Evolutionary conservation across 2,797 vertebrate species (phyloP), one percentile per base, ranked within the genome.

Genomic region (Parotocinclus haroldoi): DNA sequence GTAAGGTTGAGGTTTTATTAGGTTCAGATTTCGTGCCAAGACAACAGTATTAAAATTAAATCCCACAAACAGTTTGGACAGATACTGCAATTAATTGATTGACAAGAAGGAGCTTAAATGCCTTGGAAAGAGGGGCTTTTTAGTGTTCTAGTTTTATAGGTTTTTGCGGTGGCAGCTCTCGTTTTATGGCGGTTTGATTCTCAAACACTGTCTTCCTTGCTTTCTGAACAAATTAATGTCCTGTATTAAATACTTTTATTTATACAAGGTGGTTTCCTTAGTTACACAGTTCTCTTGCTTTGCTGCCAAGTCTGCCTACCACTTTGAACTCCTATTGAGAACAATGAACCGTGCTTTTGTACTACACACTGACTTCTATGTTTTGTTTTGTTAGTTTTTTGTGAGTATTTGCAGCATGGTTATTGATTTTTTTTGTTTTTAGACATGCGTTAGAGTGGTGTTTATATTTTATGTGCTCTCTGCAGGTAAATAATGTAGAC

Each of bases 401-500:
- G 7, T 44, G 40, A 19, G 45, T 44, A 10, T 10, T 9, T 17
- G 7, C 10, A 36, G 10, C 19, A 9, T 9, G 4, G 12, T 58
- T 3, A 39, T 53, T 52, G 9, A 50, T 48, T 61, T 27, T 1
- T 63, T n/a, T 63, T 36, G 37, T 1, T 39, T 27, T 1, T 63
- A 42, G 49, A 7, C 11, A 5, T 52, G 5, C 27, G 18, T 10
- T 7, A 6, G 63, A 13, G 19, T 19, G 62, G 19, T 53, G 18
- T 7, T 49, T 16, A 4, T 56, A 10, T 19, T 13, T 51, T 45
- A 1, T 38, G 14, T 51, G 17, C 10, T 71, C 37, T 18, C 14
- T 39, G 38, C 56, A 85, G 93, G 93, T 99, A 84, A 99, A 99
- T 82, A 99, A 97, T 3, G 94, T 98, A 66, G 96, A 99, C 85